A percentile compares a stretch with the other conserved stretches of the same genome.
Evolutionary conservation across 2,797 vertebrate species (phyloP).

Genomic region (Oryzias dopingdopingensis): DNA sequence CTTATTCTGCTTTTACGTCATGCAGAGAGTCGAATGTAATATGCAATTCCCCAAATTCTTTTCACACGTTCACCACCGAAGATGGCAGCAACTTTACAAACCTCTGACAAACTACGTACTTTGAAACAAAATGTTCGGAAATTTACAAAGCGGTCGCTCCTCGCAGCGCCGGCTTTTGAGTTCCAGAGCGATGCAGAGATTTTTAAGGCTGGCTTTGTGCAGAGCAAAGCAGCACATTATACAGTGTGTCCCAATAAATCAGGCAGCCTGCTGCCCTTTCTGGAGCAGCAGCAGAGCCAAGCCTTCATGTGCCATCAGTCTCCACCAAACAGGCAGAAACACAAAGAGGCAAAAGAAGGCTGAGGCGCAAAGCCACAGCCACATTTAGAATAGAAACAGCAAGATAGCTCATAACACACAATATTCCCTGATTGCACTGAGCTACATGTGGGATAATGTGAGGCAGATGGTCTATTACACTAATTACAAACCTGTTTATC

Average conservation of each 20-base stretch:
- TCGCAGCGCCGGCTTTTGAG: neutral
- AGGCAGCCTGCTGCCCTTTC: slow-evolving; percentile 40
- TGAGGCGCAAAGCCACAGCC: slow-evolving; percentile 24
- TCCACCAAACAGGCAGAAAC: slow-evolving; percentile 30
- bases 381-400: slow-evolving; percentile 29
- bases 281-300: slow-evolving; percentile 43
- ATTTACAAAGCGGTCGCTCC: slow-evolving; percentile 3
- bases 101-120: neutral
- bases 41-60: slow-evolving; percentile 2
- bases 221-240: slow-evolving; percentile 32
- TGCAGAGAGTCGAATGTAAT: neutral
- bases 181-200: slow-evolving; percentile 26
- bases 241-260: slow-evolving; percentile 50
- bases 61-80: neutral
- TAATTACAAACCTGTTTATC: slow-evolving; percentile 67
- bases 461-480: slow-evolving; percentile 67
- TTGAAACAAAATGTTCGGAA: neutral
- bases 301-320: slow-evolving; percentile 42
- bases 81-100: neutral
- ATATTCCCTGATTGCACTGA: slow-evolving; percentile 43
- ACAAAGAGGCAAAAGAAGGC: slow-evolving; percentile 18
- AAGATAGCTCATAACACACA: slow-evolving; percentile 27
- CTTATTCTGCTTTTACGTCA: neutral
- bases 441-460: slow-evolving; percentile 47
- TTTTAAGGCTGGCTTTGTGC: slow-evolving; percentile 43